These are phyloP conservation scores for Quadroppia sp. DNA, from an alignment of 2,888 invertebrate species.

Conservation along the genomic window DNA sequence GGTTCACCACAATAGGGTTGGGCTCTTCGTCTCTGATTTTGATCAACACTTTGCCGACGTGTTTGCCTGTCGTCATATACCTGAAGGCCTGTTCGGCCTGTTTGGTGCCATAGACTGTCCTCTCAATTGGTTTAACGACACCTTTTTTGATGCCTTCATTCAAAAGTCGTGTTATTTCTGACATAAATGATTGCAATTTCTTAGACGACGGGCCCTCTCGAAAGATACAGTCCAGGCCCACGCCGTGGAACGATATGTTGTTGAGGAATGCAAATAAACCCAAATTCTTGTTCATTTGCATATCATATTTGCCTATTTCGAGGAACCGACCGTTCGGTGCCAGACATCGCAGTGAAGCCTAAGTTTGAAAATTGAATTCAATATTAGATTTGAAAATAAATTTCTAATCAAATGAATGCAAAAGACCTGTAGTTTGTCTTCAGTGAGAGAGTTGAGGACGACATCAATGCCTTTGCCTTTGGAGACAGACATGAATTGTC, in stretches of 20 bases:
- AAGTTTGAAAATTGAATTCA: neutral
- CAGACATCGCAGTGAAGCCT: conserved; percentile 69
- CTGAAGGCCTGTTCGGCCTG: conserved; percentile 87
- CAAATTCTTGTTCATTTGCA: conserved; percentile 78
- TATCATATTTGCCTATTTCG: conserved; percentile 95
- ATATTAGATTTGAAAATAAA: conserved; percentile 22
- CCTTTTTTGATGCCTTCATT: conserved; percentile 78
- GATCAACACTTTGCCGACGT: conserved; percentile 92
- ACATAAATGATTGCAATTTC: conserved; percentile 49
- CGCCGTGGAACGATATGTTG: conserved; percentile 95
- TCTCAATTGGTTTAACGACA: conserved; percentile 82
- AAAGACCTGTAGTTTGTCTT: conserved; percentile 81
- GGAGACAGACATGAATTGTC: conserved; percentile 75
- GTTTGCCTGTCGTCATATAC: conserved; percentile 96
- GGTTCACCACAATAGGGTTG: conserved; percentile 38
- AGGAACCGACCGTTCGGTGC: conserved; percentile 89
- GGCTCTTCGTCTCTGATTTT: conserved; percentile 58
- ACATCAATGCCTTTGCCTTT: conserved; percentile 83
- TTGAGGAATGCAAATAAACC: conserved; percentile 87
- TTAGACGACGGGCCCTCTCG: conserved; percentile 64
- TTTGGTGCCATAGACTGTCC: conserved; percentile 75
- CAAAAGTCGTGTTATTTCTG: conserved; percentile 79
- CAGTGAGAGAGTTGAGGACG: conserved; percentile 90
- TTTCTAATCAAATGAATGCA: conserved; percentile 58
- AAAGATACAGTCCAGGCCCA: conserved; percentile 87